Percentiles rank a stretch among this genome's conserved stretches.
These are phyloP conservation scores for Scotopteryx bipunctaria DNA, from an alignment of 2,888 invertebrate genomes.

Conservation along the genomic window DNA sequence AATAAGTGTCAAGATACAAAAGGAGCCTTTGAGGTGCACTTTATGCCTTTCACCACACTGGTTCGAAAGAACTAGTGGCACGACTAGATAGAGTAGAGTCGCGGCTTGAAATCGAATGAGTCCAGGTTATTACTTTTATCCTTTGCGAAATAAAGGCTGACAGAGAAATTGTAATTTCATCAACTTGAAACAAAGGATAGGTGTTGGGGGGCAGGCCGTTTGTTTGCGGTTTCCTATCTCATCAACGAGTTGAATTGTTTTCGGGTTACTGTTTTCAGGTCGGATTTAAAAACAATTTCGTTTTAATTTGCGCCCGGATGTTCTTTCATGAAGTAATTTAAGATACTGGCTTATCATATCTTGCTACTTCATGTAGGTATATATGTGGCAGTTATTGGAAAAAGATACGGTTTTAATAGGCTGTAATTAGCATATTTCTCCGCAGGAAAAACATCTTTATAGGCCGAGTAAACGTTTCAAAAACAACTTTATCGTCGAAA, in stretches of 20 bases:
- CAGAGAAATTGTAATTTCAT: constrained; percentile 19
- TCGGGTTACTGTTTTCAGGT: constrained; percentile 1
- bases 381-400: no score
- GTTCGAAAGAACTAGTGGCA: no score
- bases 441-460: neutral
- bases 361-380: no score
- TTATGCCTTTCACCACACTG: no score
- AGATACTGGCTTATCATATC: neutral
- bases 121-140: no score
- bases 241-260: constrained; percentile 18
- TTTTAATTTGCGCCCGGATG: constrained; percentile 6
- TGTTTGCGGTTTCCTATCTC: constrained; percentile 18
- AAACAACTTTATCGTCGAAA: constrained; percentile 18
- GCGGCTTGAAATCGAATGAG: no score
- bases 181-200: constrained; percentile 23
- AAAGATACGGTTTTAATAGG: neutral
- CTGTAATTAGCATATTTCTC: neutral
- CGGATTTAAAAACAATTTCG: constrained; percentile 10
- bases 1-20: no score
- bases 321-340: neutral
- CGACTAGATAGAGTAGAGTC: no score
- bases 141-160: neutral
- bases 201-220: constrained; percentile 15
- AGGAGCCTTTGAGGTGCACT: no score
- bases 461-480: constrained; percentile 11